Evolutionary conservation across 1,140 invertebrate genomes (phyloP), one percentile per base, ranked within the genome.

Genomic region (Danaus plexippus): DNA sequence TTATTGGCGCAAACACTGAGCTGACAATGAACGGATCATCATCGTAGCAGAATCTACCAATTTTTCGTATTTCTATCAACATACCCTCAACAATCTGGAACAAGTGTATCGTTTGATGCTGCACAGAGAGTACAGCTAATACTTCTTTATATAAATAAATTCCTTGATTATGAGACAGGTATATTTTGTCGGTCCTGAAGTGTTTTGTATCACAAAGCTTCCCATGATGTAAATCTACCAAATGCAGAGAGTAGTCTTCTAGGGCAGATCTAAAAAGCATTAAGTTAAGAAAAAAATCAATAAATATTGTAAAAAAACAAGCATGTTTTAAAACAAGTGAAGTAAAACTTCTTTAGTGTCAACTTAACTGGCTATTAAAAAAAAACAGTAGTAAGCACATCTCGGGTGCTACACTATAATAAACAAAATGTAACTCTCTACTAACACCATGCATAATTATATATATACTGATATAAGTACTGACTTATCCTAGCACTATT

Each of bases 91-190:
- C 89, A 44, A 98, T 91, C 85, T 97, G 94, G 87, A 95, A 98
- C 58, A 98, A 92, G 76, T 98, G 95, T 77, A 99, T 96, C n/a
- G 94, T 95, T 88, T 99, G 97, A 82, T 98, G 96, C 73, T 98
- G 95, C 9, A 98, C 94, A 13, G 97, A 98, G 1, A 98, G 87
- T 9, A 99, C 94, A 9, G 97, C 96, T 49, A 99, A 88, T 22
- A 94, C 96, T 79, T 97, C 92, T 81, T 95, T 95, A 72, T 97
- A 97, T 51, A 98, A 89, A 79, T 98, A 99, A 22, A 99, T 89
- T 12, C 97, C 97, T 88, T 98, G 97, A 88, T 99, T 98, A 75
- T 98, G 96, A 1, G 97, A 97, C 11, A 98, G 88, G 75, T 95
- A 96, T 68, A 99, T 98, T 88, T 97, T 98, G 79, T 99, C 97